Evolutionary conservation across 2,113 vertebrate genomes (phyloP).

Genomic region (Columba janthina): DNA sequence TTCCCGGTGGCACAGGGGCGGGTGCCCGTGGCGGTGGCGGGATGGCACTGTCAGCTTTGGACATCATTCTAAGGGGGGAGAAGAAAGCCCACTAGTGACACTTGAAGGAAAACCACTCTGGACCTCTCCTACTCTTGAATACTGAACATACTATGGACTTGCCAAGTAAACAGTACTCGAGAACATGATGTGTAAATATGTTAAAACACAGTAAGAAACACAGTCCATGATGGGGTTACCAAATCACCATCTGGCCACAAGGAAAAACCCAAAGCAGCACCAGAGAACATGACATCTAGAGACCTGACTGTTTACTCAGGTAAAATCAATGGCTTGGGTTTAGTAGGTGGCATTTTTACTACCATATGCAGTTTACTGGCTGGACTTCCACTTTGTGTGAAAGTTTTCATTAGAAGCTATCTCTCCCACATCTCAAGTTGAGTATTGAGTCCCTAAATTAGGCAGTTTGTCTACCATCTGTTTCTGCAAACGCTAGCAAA

Average conservation of each 20-base stretch:
- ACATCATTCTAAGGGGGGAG: slow-evolving; percentile 82
- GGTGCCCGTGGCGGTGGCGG: slow-evolving; percentile 87
- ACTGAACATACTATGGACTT: rapidly evolving
- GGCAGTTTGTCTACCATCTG: neutral
- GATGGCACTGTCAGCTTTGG: slow-evolving; percentile 84
- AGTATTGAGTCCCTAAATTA: too few relatives aligned
- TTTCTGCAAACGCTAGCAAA: neutral
- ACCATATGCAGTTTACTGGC: neutral
- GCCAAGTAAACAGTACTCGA: neutral
- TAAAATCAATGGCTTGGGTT: neutral
- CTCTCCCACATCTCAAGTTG: neutral
- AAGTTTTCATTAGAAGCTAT: neutral
- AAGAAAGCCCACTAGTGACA: neutral
- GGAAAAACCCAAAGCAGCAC: neutral
- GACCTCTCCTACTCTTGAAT: neutral
- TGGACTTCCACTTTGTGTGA: neutral
- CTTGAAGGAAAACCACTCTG: neutral
- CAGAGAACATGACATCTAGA: neutral
- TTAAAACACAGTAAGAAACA: neutral
- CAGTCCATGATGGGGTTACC: too few relatives aligned
- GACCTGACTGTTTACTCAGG: neutral
- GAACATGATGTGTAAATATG: neutral
- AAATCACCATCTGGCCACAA: neutral
- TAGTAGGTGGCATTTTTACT: neutral
- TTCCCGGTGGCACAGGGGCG: slow-evolving; percentile 83